Conservation (phyloP, 2,797 vertebrate species). For the Peromyscus aztecus region DNA sequence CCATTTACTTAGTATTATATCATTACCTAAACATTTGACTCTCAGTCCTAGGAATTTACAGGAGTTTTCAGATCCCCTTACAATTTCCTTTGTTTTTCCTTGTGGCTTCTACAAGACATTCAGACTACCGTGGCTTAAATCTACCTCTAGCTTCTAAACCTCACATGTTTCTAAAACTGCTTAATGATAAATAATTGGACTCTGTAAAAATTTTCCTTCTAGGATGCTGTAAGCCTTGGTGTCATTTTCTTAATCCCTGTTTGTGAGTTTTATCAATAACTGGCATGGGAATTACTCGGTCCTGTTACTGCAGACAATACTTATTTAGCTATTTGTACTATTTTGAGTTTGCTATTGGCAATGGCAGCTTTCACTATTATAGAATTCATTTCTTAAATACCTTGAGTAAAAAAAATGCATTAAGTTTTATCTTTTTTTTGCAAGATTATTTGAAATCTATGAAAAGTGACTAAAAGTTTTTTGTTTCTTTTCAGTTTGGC, state of each 20-base stretch:
- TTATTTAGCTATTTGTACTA: neutral
- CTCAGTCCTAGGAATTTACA: neutral
- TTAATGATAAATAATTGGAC: neutral
- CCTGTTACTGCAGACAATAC: neutral
- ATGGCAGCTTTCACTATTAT: neutral
- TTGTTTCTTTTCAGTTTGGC: neutral
- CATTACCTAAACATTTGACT: neutral
- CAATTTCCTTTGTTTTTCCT: conserved; percentile 4
- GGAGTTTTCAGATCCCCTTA: neutral
- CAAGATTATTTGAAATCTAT: conserved; percentile 3
- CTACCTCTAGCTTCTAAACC: neutral
- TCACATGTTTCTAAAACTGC: neutral
- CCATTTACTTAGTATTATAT: neutral
- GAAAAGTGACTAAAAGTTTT: neutral
- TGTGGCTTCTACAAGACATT: neutral
- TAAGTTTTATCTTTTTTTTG: neutral
- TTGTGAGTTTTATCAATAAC: neutral
- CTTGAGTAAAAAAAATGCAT: neutral
- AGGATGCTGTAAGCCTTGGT: neutral
- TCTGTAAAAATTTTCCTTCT: neutral
- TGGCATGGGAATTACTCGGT: neutral
- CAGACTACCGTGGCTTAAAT: neutral
- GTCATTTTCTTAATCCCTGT: neutral
- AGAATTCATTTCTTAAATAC: neutral
- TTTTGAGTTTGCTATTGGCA: neutral